A percentile compares a stretch with the other conserved stretches of the same genome.
These are phyloP conservation scores for Yponomeuta cagnagella DNA, from an alignment of 2,888 invertebrate species.

Conservation along the genomic window DNA sequence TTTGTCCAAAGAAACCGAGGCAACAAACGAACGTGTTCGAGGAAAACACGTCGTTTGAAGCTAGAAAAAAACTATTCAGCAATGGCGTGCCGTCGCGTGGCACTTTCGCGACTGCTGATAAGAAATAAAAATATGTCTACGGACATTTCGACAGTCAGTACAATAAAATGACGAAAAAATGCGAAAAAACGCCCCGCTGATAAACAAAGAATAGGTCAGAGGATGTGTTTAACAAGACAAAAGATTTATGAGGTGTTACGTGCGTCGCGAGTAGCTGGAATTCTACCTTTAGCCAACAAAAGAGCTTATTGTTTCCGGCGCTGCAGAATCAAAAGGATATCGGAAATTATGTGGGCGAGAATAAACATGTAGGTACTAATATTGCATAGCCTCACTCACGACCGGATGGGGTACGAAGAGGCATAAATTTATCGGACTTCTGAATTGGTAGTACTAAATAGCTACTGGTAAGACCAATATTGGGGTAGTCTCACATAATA, in stretches of 20 bases:
- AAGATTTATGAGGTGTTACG: neutral
- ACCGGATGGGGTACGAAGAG: too few relatives aligned
- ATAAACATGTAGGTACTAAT: too few relatives aligned
- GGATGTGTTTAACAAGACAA: conserved; percentile 1
- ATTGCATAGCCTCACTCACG: too few relatives aligned
- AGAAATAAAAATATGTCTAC: conserved; percentile 9
- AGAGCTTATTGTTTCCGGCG: neutral
- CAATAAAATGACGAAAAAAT: conserved; percentile 12
- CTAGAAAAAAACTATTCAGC: conserved; percentile 8
- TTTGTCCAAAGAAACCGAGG: conserved; percentile 5
- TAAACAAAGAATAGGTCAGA: conserved; percentile 9
- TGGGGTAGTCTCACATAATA: too few relatives aligned
- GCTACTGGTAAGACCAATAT: too few relatives aligned
- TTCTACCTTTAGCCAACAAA: neutral
- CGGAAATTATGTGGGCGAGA: neutral
- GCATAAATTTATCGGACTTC: too few relatives aligned
- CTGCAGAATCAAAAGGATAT: neutral
- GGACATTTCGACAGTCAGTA: conserved; percentile 4
- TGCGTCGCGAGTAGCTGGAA: neutral
- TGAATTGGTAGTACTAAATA: too few relatives aligned
- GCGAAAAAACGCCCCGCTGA: neutral
- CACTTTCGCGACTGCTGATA: conserved; percentile 12
- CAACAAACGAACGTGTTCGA: neutral
- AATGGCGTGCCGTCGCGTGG: conserved; percentile 8
- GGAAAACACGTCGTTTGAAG: neutral